Conservation (phyloP, 2,888 invertebrate species). For the Tetragonula carbonaria region DNA sequence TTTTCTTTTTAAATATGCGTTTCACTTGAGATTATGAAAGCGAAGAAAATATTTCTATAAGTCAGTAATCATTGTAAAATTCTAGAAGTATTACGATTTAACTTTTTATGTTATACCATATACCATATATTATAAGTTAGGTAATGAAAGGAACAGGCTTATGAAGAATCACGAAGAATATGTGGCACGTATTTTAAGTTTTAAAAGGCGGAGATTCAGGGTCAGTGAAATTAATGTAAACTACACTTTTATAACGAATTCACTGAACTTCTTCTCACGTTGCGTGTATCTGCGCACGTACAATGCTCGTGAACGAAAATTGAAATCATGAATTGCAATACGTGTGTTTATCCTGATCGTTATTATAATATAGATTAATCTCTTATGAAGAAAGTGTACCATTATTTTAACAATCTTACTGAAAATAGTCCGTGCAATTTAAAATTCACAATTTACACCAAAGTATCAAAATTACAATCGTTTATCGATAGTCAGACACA, state of each 20-base stretch:
- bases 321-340: background rate
- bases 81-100: background rate
- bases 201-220: slow-evolving; percentile 16
- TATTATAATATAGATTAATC: background rate
- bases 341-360: background rate
- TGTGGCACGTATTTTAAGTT: background rate
- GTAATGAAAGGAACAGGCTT: background rate
- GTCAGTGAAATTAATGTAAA: slow-evolving; percentile 42
- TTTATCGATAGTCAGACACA: background rate
- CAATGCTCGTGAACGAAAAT: background rate
- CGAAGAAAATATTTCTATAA: background rate
- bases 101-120: background rate
- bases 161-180: background rate
- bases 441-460: background rate
- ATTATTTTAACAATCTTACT: too few relatives aligned
- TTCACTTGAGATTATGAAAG: background rate
- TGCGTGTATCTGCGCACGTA: slow-evolving; percentile 49
- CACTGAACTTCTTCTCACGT: slow-evolving; percentile 22
- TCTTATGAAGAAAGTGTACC: background rate
- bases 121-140: background rate
- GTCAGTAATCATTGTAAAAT: background rate
- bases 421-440: too few relatives aligned
- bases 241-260: slow-evolving; percentile 16
- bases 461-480: background rate
- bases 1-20: too few relatives aligned